Evolutionary conservation across 2,113 vertebrate species (phyloP), one percentile per base, ranked within the genome.

Genomic region (Gobius niger): DNA sequence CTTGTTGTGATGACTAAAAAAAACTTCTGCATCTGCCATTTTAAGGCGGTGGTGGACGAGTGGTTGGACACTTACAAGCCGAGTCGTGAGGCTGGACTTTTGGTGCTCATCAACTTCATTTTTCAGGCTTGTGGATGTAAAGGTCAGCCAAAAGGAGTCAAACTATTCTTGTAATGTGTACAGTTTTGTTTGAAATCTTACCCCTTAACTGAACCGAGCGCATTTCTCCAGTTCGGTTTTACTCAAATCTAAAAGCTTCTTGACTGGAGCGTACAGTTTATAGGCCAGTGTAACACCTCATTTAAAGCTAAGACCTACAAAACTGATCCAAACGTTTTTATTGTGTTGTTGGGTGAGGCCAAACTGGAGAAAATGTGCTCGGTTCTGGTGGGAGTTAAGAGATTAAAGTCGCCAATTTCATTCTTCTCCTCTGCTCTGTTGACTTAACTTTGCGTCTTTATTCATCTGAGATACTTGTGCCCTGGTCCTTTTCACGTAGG

Each of bases 21-120:
- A n/a, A 74, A 68, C 70, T 82, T 41, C 63, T 83, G 57, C 44
- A 13, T 82, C 18, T 54, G 68, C 82, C 70, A 24, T 61, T 77
- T 65, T 16, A 64, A 96, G 95, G 84, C 92, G 0, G 85, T 96
- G 85, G 93, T 96, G 53, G 95, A 95, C 3, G 95, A 96, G 47
- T 97, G 95, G 95, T 85, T 97, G 84, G 94, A 96, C 56, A 87
- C 76, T 83, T 97, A 96, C 91, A 96, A 95, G 72, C 84, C 67
- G 78, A 92, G 93, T 78, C 88, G 62, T 7, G 87, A 93, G 77
- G 52, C 46, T 2, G 94, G 91, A 9, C 85, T 96, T 64, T 88
- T 95, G 75, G 94, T 94, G 70, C 93, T 97, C 14, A 63, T 94
- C 79, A 97, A 96, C 92, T 96, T 96, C 80, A 85, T 97, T 76